Base-by-base conservation (phyloP, 2,797 vertebrate species). In the Periparus ater region DNA sequence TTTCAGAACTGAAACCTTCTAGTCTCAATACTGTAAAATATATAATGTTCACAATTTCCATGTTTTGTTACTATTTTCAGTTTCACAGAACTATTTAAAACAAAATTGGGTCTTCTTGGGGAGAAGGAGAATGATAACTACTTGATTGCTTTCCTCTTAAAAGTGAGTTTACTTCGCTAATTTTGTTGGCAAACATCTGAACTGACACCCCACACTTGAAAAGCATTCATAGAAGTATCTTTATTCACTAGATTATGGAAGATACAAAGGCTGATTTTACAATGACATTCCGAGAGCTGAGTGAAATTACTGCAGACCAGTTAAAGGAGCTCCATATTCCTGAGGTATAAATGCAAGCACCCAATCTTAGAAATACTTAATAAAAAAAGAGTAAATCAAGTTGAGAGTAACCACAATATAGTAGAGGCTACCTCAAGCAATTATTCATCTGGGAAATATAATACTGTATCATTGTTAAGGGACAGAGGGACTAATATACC, bases 201-300 rank as follows among this genome's bases (percentile, higher is more conserved):
- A 85, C 51, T 72, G 27, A 65, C 87, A 57, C 10, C 25, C 16
- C 36, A 25, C 70, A 51, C 11, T 50, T 73, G 25, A 86, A 76
- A 88, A 57, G 44, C 13, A 62, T 74, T 90, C 29, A 94, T 26
- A 50, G 27, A 91, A 88, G 17, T 89, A 5, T 89, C 50, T 75
- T 97, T 85, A 26, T 89, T 94, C 62, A 27, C 44, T 91, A 99
- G 98, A 93, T 98, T 88, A 98, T 98, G 98, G 98, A 98, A 97
- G 97, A 99, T 77, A 98, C 97, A 23, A 95, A 91, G 81, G 96
- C 98, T 81, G 98, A 99, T 97, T 99, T 99, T 96, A 98, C 98
- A 68, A 97, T 98, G 98, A 98, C 98, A 32, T 98, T 99, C 98
- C 96, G 97, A 71, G 97, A 98, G 73, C 97, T 98, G 84, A 98